Conservation (phyloP, 2,113 vertebrate genomes). For the Picathartes gymnocephalus region DNA sequence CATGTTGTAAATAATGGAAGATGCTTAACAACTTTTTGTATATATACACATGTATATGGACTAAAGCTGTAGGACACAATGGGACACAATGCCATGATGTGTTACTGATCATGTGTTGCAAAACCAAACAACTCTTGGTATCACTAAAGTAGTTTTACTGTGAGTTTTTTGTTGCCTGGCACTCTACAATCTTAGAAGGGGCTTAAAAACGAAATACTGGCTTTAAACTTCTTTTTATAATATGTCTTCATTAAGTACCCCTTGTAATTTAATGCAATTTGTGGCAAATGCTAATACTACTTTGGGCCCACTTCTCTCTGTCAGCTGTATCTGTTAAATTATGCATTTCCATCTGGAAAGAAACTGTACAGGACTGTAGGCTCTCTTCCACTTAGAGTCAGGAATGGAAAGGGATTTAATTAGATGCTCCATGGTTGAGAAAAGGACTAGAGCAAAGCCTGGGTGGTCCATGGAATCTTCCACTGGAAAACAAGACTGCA, state of each 20-base stretch:
- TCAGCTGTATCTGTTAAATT: slow-evolving; percentile 73
- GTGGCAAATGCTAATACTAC: slow-evolving; percentile 63
- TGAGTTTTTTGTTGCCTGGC: background rate
- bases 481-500: slow-evolving; percentile 42
- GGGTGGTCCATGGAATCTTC: slow-evolving; percentile 49
- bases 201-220: slow-evolving; percentile 52
- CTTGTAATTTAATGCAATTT: slow-evolving; percentile 60
- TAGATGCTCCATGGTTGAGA: slow-evolving; percentile 58
- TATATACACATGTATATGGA: background rate
- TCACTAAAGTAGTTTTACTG: background rate
- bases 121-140: background rate
- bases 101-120: background rate
- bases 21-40: background rate
- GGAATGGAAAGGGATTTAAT: slow-evolving; percentile 67
- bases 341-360: slow-evolving; percentile 74
- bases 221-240: slow-evolving; percentile 57
- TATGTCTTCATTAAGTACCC: slow-evolving; percentile 61
- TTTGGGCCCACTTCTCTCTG: slow-evolving; percentile 64
- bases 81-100: background rate
- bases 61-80: background rate
- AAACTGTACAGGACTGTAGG: slow-evolving; percentile 56
- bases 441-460: slow-evolving; percentile 60
- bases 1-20: background rate
- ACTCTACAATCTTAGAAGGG: background rate
- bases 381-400: slow-evolving; percentile 53